Percentiles rank a stretch among this genome's conserved stretches.
phyloP scores from a whole-genome alignment of 2,888 invertebrate genomes.

The Laspeyria flexula region DNA sequence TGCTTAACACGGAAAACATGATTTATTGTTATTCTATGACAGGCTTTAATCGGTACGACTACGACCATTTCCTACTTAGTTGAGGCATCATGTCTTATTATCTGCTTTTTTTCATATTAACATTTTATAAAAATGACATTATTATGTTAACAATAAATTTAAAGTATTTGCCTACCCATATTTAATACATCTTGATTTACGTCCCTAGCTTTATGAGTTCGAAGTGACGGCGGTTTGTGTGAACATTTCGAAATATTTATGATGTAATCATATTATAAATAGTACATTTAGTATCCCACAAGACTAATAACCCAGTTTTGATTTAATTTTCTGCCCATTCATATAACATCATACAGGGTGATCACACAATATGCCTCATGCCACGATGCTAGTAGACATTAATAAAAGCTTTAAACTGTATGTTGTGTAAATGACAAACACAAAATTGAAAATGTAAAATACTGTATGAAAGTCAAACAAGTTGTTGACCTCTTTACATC shows the following conservation, averaged over 20 bases:
- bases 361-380: neutral
- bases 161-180: constrained; percentile 58
- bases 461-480: neutral
- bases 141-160: constrained; percentile 43
- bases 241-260: constrained; percentile 29
- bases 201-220: constrained; percentile 56
- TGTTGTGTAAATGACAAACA: neutral
- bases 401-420: no score
- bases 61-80: constrained; percentile 45
- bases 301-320: constrained; percentile 37
- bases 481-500: constrained; percentile 10
- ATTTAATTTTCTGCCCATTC: constrained; percentile 16
- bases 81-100: constrained; percentile 46
- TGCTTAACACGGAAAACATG: constrained; percentile 46
- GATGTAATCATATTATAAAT: constrained; percentile 30
- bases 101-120: constrained; percentile 45
- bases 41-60: constrained; percentile 47
- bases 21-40: constrained; percentile 52
- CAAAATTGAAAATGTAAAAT: neutral
- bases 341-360: constrained; percentile 7
- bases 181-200: constrained; percentile 71
- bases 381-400: neutral
- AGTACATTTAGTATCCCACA: constrained; percentile 29
- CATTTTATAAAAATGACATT: constrained; percentile 20
- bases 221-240: constrained; percentile 52